Conservation (phyloP, 2,113 vertebrate genomes). For the Zosterops pallidus region DNA sequence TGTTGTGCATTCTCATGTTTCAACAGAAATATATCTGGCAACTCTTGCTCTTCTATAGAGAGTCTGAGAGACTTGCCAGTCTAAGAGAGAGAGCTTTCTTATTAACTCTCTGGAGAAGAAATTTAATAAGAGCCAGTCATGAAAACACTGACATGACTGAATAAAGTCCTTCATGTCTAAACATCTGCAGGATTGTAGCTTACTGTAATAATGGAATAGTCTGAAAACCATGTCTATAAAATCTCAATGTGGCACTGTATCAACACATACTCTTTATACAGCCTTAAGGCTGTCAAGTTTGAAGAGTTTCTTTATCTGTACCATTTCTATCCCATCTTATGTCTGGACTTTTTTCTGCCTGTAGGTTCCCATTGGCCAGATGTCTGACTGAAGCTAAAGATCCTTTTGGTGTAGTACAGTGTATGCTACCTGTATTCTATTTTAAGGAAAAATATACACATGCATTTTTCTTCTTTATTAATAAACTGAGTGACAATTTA, state of each 20-base stretch:
- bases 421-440: background rate
- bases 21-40: background rate
- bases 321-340: background rate
- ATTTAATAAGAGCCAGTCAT: background rate
- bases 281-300: background rate
- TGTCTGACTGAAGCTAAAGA: background rate
- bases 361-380: background rate
- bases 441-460: constrained; percentile 2
- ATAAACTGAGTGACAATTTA: constrained; percentile 40
- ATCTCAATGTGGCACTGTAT: background rate
- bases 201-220: background rate
- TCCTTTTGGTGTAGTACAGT: background rate
- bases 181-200: background rate
- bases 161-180: background rate
- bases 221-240: background rate
- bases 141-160: background rate
- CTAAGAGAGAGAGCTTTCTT: background rate
- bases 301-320: constrained; percentile 36
- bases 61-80: background rate
- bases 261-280: background rate
- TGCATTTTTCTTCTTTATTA: constrained; percentile 35
- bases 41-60: background rate
- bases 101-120: background rate
- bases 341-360: background rate
- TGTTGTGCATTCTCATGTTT: background rate